Evolutionary conservation across 2,888 invertebrate genomes (phyloP).

Genomic region (Hypsopygia costalis): DNA sequence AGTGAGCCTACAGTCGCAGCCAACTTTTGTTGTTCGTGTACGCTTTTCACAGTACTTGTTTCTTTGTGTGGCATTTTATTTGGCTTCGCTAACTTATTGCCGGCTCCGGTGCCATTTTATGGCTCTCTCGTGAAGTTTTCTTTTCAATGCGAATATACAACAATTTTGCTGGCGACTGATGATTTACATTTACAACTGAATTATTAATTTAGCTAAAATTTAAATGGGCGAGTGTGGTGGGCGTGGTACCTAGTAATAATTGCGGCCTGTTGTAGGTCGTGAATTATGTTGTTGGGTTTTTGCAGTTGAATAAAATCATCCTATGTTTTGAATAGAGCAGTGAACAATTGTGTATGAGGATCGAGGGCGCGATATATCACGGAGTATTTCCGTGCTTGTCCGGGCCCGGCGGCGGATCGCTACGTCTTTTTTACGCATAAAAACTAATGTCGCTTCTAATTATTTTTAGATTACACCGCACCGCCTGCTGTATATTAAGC

Average conservation of each 20-base stretch:
- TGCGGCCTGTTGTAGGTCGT: conserved; percentile 8
- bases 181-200: conserved; percentile 41
- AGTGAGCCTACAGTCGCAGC: conserved; percentile 56
- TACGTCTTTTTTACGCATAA: conserved; percentile 76
- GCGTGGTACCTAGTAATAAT: conserved; percentile 1
- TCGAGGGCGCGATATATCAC: conserved; percentile 67
- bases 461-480: conserved; percentile 80
- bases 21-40: conserved; percentile 60
- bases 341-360: conserved; percentile 59
- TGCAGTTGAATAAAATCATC: conserved; percentile 35
- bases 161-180: conserved; percentile 39
- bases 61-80: conserved; percentile 54
- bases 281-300: conserved; percentile 6
- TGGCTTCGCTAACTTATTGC: conserved; percentile 48
- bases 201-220: conserved; percentile 13
- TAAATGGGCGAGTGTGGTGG: conserved; percentile 12
- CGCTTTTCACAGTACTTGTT: conserved; percentile 55
- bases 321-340: conserved; percentile 44
- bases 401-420: conserved; percentile 51
- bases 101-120: conserved; percentile 45
- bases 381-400: conserved; percentile 68
- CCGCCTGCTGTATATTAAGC: conserved; percentile 76
- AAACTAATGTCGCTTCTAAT: conserved; percentile 79
- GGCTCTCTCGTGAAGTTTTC: conserved; percentile 55
- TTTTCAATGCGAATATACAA: conserved; percentile 48